Conservation (phyloP, 1,140 invertebrate species). For the Trachymyrmex septentrionalis region DNA sequence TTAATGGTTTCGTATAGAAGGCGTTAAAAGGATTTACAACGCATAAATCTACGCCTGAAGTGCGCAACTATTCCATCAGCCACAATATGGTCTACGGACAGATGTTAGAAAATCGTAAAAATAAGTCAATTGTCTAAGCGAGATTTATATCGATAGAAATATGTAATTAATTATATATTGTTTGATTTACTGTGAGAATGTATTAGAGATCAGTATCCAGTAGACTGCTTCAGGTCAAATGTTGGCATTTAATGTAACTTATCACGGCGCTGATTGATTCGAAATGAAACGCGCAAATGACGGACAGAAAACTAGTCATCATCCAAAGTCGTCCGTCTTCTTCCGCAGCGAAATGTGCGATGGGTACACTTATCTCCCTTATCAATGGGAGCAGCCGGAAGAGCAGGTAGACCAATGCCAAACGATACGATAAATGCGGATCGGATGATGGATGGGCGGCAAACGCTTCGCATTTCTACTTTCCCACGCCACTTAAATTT, state of each 20-base stretch:
- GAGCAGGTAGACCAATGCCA: slow-evolving; percentile 70
- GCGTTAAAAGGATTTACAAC: slow-evolving; percentile 67
- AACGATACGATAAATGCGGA: slow-evolving; percentile 74
- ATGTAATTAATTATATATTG: not conserved
- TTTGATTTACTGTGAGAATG: not conserved
- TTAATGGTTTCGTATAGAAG: slow-evolving; percentile 63
- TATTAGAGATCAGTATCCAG: not conserved
- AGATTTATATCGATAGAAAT: not conserved
- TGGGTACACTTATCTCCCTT: slow-evolving; percentile 75
- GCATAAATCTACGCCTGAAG: slow-evolving; percentile 57
- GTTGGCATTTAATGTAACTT: slow-evolving; percentile 35
- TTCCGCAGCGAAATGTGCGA: slow-evolving; percentile 51
- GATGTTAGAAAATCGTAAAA: not conserved
- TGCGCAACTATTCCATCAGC: slow-evolving; percentile 16
- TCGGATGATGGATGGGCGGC: slow-evolving; percentile 76
- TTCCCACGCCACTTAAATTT: slow-evolving; percentile 77
- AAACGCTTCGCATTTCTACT: slow-evolving; percentile 70
- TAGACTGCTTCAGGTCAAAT: not conserved
- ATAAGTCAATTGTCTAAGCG: not conserved
- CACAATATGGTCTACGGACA: not conserved
- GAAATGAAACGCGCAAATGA: slow-evolving; percentile 56
- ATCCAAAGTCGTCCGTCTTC: slow-evolving; percentile 75
- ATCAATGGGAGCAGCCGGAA: slow-evolving; percentile 75
- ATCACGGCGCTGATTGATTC: slow-evolving; percentile 55
- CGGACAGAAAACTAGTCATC: slow-evolving; percentile 60